phyloP scores from a whole-genome alignment of 2,797 vertebrate genomes.

The Rhincodon typus region DNA sequence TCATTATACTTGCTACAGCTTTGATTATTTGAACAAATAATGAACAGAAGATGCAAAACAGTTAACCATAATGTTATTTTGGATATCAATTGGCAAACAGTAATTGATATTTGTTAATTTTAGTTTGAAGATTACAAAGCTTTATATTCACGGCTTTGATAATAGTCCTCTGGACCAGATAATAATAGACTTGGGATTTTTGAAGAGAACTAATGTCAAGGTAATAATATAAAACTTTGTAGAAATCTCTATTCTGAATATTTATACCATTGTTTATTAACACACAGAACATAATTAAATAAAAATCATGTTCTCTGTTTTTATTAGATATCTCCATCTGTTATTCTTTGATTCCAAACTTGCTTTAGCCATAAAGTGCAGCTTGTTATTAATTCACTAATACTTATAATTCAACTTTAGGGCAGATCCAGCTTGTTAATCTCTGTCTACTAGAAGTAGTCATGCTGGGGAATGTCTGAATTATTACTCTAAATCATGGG shows the following conservation, averaged over 20 bases:
- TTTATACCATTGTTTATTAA: slow-evolving; percentile 14
- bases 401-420: slow-evolving; percentile 29
- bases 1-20: background rate
- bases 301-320: slow-evolving; percentile 22
- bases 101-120: background rate
- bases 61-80: background rate
- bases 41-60: background rate
- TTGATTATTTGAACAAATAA: background rate
- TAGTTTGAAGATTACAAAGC: background rate
- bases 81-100: background rate
- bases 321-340: slow-evolving; percentile 27
- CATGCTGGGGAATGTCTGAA: slow-evolving; percentile 31
- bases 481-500: slow-evolving; percentile 11
- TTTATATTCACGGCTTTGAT: background rate
- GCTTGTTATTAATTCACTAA: slow-evolving; percentile 30
- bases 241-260: background rate
- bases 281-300: background rate
- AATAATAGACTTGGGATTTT: background rate
- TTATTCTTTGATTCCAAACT: slow-evolving; percentile 22
- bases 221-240: background rate
- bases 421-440: slow-evolving; percentile 3
- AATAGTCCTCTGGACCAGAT: background rate
- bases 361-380: slow-evolving; percentile 16
- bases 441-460: slow-evolving; percentile 4
- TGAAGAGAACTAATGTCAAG: background rate